Conservation (phyloP, 2,113 vertebrate species). For the Heptranchias perlo region DNA sequence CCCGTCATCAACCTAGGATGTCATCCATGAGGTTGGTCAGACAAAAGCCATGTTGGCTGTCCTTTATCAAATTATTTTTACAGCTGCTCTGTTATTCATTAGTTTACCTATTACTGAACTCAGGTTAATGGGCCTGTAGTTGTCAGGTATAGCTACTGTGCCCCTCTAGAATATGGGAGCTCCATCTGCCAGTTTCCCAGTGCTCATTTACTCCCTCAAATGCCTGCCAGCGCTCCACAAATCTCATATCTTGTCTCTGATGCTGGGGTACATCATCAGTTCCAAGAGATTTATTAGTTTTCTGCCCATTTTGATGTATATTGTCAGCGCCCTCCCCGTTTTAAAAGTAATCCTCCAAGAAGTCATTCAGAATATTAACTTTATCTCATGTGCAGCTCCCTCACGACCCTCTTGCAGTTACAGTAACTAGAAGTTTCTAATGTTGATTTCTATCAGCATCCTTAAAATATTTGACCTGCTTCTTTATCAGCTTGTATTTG, state of each 20-base stretch:
- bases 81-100: neutral
- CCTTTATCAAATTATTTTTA: neutral
- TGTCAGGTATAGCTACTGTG: neutral
- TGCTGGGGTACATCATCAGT: neutral
- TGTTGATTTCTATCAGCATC: neutral
- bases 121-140: neutral
- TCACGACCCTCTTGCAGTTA: neutral
- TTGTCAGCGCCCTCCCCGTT: neutral
- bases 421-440: neutral
- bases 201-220: neutral
- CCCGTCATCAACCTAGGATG: too few species aligned
- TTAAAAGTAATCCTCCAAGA: neutral
- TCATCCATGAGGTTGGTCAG: neutral
- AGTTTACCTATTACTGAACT: neutral
- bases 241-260: neutral
- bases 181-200: neutral
- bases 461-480: neutral
- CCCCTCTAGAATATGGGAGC: neutral
- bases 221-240: neutral
- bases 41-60: neutral
- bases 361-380: neutral
- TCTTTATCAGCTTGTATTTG: neutral
- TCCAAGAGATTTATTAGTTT: neutral
- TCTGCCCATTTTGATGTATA: neutral
- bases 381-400: neutral